Conservation (phyloP, 2,888 invertebrate species). For the Deilephila porcellus region DNA sequence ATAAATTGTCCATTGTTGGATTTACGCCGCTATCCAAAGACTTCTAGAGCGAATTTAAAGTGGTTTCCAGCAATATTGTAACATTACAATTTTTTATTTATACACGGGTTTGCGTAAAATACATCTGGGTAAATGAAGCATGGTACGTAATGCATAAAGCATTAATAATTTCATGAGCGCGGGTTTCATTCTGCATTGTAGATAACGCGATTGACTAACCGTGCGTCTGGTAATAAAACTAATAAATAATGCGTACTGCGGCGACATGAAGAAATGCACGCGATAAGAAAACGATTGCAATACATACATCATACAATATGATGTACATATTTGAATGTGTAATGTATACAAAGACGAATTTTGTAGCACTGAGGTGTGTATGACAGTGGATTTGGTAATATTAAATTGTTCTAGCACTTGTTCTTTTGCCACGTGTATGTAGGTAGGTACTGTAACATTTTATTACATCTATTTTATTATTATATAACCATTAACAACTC, state of each 20-base stretch:
- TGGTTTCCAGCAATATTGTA: too few species aligned
- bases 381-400: too few species aligned
- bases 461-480: background rate
- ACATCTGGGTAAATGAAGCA: background rate
- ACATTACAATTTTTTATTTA: too few species aligned
- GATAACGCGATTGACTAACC: constrained; percentile 24
- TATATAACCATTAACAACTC: background rate
- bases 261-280: background rate
- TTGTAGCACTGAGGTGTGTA: too few species aligned
- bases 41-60: too few species aligned
- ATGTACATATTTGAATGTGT: background rate
- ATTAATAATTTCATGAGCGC: background rate
- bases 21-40: too few species aligned
- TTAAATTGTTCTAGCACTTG: too few species aligned
- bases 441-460: too few species aligned
- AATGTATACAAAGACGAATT: background rate
- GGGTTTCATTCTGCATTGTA: background rate
- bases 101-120: background rate
- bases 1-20: too few species aligned
- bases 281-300: constrained; percentile 8
- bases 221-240: constrained; percentile 4
- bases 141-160: background rate
- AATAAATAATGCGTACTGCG: background rate
- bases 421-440: too few species aligned
- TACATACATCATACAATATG: background rate